phyloP scores from a whole-genome alignment of 2,797 vertebrate genomes.

The Sparus aurata region DNA sequence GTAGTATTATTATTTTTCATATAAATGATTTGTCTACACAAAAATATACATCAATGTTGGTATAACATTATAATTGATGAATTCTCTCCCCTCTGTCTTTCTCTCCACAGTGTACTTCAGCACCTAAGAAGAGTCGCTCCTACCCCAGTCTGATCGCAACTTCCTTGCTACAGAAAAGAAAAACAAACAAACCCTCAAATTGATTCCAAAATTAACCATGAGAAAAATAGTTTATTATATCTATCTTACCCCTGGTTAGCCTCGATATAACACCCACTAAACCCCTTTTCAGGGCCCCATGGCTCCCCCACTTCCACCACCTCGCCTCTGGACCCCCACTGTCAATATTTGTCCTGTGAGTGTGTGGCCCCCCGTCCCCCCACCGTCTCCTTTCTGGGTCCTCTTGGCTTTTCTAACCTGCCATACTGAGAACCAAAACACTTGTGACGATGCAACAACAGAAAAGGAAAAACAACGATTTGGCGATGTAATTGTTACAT shows the following conservation, averaged over 20 bases:
- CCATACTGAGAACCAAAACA: constrained; percentile 83
- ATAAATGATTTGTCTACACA: too few relatives aligned
- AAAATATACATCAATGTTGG: too few relatives aligned
- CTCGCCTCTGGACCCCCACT: constrained; percentile 81
- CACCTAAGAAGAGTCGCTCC: constrained; percentile 86
- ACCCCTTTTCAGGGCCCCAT: constrained; percentile 74
- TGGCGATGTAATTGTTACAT: constrained; percentile 84
- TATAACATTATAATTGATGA: too few relatives aligned
- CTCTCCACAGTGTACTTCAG: constrained; percentile 88
- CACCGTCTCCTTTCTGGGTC: constrained; percentile 84
- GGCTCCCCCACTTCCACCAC: constrained; percentile 78
- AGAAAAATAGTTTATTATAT: constrained; percentile 71
- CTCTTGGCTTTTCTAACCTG: constrained; percentile 85
- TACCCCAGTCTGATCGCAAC: constrained; percentile 83
- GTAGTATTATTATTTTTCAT: too few relatives aligned
- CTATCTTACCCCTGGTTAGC: constrained; percentile 71
- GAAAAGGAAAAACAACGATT: constrained; percentile 80
- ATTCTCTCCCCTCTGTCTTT: constrained; percentile 27
- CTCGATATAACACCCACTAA: constrained; percentile 78
- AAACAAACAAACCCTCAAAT: constrained; percentile 72
- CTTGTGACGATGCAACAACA: constrained; percentile 81
- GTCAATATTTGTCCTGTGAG: constrained; percentile 87
- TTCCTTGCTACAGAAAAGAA: constrained; percentile 79
- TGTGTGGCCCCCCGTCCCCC: constrained; percentile 79
- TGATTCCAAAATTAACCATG: constrained; percentile 79